These are phyloP conservation scores for Poecile atricapillus DNA, from an alignment of 2,113 vertebrate genomes.

Conservation along the genomic window DNA sequence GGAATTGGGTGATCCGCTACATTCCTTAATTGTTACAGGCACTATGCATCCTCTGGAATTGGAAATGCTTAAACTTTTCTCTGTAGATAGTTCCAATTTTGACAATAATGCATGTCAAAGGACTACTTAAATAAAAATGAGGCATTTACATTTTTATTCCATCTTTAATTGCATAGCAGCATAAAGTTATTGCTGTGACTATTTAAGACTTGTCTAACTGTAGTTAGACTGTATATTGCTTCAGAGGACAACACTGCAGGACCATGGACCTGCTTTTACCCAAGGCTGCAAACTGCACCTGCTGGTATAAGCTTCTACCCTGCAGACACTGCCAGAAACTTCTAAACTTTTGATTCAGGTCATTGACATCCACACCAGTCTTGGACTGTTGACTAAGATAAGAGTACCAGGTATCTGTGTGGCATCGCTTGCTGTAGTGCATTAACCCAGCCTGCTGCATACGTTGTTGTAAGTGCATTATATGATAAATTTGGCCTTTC, in stretches of 20 bases:
- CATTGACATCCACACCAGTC: background rate
- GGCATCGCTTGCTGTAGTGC: background rate
- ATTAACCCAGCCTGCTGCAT: background rate
- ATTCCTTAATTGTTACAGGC: constrained; percentile 88
- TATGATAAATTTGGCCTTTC: background rate
- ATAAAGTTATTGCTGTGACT: background rate
- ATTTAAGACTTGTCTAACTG: background rate
- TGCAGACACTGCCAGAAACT: background rate
- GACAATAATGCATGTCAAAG: constrained; percentile 1
- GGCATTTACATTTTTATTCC: background rate
- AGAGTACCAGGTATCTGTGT: background rate
- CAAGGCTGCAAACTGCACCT: background rate
- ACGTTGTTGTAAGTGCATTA: accelerated
- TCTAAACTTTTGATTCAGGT: background rate
- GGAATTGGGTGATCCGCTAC: constrained; percentile 86
- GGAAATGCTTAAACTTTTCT: constrained; percentile 88
- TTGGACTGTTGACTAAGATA: background rate
- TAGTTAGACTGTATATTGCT: background rate
- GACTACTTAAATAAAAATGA: constrained; percentile 35
- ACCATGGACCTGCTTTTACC: background rate
- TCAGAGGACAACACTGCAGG: background rate
- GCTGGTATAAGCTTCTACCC: background rate
- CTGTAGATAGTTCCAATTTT: constrained; percentile 67
- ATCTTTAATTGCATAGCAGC: background rate
- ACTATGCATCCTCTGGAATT: constrained; percentile 89